phyloP scores from a whole-genome alignment of 2,888 invertebrate species.

The Melinopterus prodromus region DNA sequence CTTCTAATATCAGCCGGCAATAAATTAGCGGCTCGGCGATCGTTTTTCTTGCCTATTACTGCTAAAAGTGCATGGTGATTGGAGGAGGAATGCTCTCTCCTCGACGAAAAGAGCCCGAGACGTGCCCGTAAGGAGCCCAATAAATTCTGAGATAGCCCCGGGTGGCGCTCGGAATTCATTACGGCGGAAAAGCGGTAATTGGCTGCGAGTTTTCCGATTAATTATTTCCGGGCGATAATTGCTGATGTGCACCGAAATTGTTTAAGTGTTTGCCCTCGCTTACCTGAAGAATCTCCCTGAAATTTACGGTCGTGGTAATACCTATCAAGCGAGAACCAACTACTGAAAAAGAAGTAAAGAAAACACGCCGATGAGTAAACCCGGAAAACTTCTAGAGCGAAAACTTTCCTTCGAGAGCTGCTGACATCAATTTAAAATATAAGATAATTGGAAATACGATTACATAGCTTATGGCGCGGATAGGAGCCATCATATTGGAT shows the following conservation, averaged over 20 bases:
- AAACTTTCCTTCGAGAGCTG: neutral
- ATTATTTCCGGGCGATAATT: conserved; percentile 25
- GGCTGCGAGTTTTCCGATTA: conserved; percentile 26
- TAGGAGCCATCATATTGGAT: neutral
- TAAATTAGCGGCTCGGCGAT: neutral
- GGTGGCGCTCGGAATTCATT: conserved; percentile 16
- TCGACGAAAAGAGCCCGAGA: neutral
- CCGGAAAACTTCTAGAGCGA: neutral
- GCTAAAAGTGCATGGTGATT: neutral
- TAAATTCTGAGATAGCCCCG: neutral
- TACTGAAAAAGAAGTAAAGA: neutral
- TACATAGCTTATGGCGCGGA: neutral
- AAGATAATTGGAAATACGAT: neutral
- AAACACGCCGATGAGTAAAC: neutral
- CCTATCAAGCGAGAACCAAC: neutral
- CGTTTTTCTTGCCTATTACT: neutral
- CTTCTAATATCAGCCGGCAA: neutral
- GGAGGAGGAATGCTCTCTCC: neutral
- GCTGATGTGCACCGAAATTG: conserved; percentile 23
- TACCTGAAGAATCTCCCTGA: neutral
- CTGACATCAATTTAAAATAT: neutral
- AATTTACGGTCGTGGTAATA: neutral
- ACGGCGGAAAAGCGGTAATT: conserved; percentile 19
- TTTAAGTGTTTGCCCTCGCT: conserved; percentile 15
- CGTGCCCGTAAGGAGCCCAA: conserved; percentile 4